phyloP scores from a whole-genome alignment of 2,797 vertebrate genomes.

The Tragelaphus eurycerus region DNA sequence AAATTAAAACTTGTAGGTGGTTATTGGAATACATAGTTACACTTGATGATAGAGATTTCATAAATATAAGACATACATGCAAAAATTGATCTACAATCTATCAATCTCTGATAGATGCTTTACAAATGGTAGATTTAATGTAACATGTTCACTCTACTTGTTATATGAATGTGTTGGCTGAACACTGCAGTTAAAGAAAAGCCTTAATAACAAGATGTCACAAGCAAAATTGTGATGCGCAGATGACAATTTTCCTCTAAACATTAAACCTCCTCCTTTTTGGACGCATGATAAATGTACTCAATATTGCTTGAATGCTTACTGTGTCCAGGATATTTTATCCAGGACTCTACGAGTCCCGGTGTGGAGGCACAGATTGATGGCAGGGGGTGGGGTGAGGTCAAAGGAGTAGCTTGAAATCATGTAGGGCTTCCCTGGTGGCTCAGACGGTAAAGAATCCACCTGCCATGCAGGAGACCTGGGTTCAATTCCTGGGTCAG shows the following conservation, averaged over 20 bases:
- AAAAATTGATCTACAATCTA: neutral
- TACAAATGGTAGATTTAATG: neutral
- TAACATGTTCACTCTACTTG: neutral
- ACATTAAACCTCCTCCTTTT: neutral
- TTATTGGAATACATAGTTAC: neutral
- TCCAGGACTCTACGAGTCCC: neutral
- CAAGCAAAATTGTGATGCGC: neutral
- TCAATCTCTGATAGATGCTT: neutral
- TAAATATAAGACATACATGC: neutral
- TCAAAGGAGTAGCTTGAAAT: neutral
- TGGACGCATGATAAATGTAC: neutral
- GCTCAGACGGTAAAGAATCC: neutral
- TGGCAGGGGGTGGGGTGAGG: rapidly evolving
- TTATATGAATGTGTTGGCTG: neutral
- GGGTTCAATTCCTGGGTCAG: neutral
- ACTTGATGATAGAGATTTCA: neutral
- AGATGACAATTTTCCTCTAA: neutral
- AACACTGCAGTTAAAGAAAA: neutral
- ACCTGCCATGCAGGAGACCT: neutral
- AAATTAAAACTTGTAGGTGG: neutral
- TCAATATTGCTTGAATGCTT: neutral
- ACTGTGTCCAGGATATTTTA: neutral
- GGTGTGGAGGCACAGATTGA: neutral
- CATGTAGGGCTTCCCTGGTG: neutral
- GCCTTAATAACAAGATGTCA: neutral